These are phyloP conservation scores for Apotomis betuletana DNA, from an alignment of 2,888 invertebrate species.

Conservation along the genomic window DNA sequence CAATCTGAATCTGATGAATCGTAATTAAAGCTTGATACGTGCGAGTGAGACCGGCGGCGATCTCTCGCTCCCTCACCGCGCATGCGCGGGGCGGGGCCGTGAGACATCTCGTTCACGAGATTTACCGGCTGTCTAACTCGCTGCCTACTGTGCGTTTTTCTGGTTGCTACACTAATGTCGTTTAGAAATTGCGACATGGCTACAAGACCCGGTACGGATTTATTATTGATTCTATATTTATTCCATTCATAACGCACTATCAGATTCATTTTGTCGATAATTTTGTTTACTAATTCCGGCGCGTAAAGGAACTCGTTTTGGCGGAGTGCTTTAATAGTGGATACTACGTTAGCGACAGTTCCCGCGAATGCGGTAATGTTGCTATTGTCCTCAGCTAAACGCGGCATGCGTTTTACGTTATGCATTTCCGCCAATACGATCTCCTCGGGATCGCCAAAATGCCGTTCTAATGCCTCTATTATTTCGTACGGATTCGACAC, in stretches of 20 bases:
- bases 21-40: too few relatives aligned
- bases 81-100: too few relatives aligned
- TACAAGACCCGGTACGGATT: neutral
- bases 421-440: neutral
- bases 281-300: neutral
- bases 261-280: constrained; percentile 1
- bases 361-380: neutral
- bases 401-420: neutral
- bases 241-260: neutral
- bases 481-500: neutral
- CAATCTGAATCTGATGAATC: too few relatives aligned
- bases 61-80: too few relatives aligned
- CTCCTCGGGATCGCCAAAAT: too few relatives aligned
- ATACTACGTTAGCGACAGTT: neutral
- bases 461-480: neutral
- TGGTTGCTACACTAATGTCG: neutral
- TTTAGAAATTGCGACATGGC: neutral
- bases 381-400: neutral
- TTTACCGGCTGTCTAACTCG: neutral
- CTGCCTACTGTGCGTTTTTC: neutral
- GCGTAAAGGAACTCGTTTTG: neutral
- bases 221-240: neutral
- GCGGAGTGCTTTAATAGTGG: neutral
- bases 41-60: too few relatives aligned
- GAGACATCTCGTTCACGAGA: too few relatives aligned